Evolutionary conservation across 2,888 invertebrate species (phyloP), one percentile per base, ranked within the genome.

Genomic region (Lasioglossum vierecki): DNA sequence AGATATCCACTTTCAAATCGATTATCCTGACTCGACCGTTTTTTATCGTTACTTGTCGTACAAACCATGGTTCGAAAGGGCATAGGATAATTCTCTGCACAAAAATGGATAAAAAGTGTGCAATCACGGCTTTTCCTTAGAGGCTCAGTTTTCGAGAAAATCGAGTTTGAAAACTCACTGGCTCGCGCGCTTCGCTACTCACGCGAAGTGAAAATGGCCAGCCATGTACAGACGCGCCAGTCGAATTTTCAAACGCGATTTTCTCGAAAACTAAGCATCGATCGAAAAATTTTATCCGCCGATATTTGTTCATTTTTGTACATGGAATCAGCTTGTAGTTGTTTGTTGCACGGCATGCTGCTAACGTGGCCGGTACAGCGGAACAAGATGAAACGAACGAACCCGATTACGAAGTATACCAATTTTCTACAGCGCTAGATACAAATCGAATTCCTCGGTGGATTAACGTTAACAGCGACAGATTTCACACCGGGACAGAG

Each of bases 351-450:
- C 22, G n/a, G 57, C 11, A 11, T 11, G 11, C 57, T 11, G 57
- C 11, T 57, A n/a, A 57, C 57, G n/a, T 11, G 57, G 15, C 60
- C 60, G 60, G 60, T 15, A 26, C 60, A 82, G 77, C 60, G 78
- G 66, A 79, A 82, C 72, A 79, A 77, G 89, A 83, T 82, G 87
- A 87, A 85, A 88, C 86, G 85, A 87, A 88, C 87, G 88, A 88
- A 89, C 87, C 86, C 91, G 89, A 91, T 91, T 91, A 91, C 90
- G 88, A 92, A 91, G 91, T 91, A 89, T 87, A 88, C 84, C 86
- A 82, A 88, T 87, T 89, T 89, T 88, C 88, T 83, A 82, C 83
- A 84, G 89, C 83, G 81, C 86, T 87, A 84, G 85, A 87, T 88
- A 84, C 87, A 82, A 91, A 90, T 90, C 89, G 87, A 89, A 90